Percentiles rank a stretch among this genome's conserved stretches.
These are phyloP conservation scores for Actinia tenebrosa DNA, from an alignment of 64 coral and sea anemone genomes.

Conservation along the genomic window DNA sequence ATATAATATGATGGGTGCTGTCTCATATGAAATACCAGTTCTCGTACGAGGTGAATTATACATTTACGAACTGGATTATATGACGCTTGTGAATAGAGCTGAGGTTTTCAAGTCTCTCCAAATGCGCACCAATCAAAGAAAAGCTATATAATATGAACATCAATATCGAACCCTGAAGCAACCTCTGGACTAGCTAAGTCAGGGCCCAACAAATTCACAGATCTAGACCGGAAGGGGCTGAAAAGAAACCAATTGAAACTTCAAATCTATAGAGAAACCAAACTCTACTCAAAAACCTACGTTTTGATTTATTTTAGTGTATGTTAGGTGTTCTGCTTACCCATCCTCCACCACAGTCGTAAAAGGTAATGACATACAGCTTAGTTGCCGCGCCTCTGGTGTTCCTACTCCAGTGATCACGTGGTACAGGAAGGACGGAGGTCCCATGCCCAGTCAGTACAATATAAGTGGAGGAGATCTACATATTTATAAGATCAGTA, in stretches of 20 bases:
- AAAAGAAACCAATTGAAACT: no score
- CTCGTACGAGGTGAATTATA: not conserved
- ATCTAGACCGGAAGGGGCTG: no score
- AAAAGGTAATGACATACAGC: conserved; percentile 4
- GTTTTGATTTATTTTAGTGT: not conserved
- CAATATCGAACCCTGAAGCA: no score
- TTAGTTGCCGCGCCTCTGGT: conserved; percentile 38
- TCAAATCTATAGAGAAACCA: no score
- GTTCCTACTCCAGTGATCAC: conserved; percentile 37
- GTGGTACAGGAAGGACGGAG: conserved; percentile 34
- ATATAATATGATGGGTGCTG: conserved; percentile 20
- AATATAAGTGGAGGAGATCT: conserved; percentile 2
- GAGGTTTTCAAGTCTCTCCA: no score
- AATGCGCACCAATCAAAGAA: no score
- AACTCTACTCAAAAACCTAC: no score
- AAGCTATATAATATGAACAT: no score
- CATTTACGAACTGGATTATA: no score
- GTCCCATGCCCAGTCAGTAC: not conserved
- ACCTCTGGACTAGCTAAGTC: no score
- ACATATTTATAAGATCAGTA: not conserved
- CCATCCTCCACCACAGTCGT: conserved; percentile 8
- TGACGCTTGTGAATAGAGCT: no score
- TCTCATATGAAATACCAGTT: not conserved
- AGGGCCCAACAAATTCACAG: no score
- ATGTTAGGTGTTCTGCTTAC: not conserved